phyloP scores from a whole-genome alignment of 2,797 vertebrate genomes.

The Anas acuta region DNA sequence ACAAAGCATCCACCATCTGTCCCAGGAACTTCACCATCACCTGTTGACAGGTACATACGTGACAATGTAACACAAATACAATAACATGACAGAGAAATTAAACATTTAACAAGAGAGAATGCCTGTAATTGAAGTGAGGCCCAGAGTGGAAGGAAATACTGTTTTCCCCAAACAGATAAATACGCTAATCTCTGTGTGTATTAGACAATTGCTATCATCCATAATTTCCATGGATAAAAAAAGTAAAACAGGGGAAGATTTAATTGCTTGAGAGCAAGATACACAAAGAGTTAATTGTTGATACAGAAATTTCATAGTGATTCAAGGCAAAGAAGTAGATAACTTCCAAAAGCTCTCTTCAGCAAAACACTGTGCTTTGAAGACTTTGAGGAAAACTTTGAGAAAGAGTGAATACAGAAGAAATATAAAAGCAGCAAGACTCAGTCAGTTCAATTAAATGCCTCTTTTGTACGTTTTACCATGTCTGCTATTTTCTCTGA shows the following conservation, averaged over 20 bases:
- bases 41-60: conserved; percentile 38
- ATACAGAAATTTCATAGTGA: neutral
- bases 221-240: neutral
- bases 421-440: neutral
- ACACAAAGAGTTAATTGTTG: no score
- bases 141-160: neutral
- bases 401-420: neutral
- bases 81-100: neutral
- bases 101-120: neutral
- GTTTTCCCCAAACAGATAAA: neutral
- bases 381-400: neutral
- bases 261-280: neutral
- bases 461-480: conserved; percentile 59
- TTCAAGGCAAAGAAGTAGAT: neutral
- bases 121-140: neutral
- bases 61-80: neutral
- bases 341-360: neutral
- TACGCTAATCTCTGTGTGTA: no score
- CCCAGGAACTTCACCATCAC: conserved; percentile 74
- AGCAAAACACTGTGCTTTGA: neutral
- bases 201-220: neutral
- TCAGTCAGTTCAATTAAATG: neutral
- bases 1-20: conserved; percentile 78
- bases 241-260: neutral
- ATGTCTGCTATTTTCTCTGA: conserved; percentile 35